These are phyloP conservation scores for Austrolebias charrua DNA, from an alignment of 2,797 vertebrate genomes.

Conservation along the genomic window DNA sequence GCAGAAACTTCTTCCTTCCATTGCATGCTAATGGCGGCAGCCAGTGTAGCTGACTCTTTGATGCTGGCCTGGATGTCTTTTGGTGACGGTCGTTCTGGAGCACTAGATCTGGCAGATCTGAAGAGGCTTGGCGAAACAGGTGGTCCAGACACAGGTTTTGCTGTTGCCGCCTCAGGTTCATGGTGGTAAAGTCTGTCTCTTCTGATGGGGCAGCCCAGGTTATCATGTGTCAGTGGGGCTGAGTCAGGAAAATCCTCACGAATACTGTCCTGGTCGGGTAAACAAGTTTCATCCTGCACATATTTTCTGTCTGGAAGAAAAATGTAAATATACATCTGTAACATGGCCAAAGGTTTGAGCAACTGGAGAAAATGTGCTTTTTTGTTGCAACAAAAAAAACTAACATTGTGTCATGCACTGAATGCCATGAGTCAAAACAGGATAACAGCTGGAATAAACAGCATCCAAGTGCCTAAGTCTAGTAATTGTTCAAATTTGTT, in stretches of 20 bases:
- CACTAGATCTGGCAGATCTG: slow-evolving; percentile 67
- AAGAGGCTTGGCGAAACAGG: slow-evolving; percentile 76
- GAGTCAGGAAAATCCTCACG: slow-evolving; percentile 77
- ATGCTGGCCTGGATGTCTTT: slow-evolving; percentile 83
- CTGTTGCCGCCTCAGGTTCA: slow-evolving; percentile 71
- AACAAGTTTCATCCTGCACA: slow-evolving; percentile 82
- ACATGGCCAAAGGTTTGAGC: slow-evolving; percentile 77
- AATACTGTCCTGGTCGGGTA: slow-evolving; percentile 78
- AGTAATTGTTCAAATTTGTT: slow-evolving; percentile 45
- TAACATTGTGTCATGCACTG: slow-evolving; percentile 75
- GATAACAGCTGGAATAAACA: slow-evolving; percentile 50
- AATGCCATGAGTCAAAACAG: slow-evolving; percentile 82
- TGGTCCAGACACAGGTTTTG: slow-evolving; percentile 76
- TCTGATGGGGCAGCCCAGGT: slow-evolving; percentile 78
- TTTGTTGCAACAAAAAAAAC: slow-evolving; percentile 70
- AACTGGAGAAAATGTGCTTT: slow-evolving; percentile 82
- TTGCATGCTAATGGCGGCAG: slow-evolving; percentile 83
- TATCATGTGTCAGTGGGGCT: slow-evolving; percentile 78
- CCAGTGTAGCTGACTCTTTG: slow-evolving; percentile 81
- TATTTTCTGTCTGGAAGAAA: slow-evolving; percentile 87
- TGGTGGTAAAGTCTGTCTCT: slow-evolving; percentile 75
- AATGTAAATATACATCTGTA: slow-evolving; percentile 81
- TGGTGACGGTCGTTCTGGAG: slow-evolving; percentile 72
- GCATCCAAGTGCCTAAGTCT: slow-evolving; percentile 18
- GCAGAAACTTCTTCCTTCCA: slow-evolving; percentile 84